A percentile compares a stretch with the other conserved stretches of the same genome.
Evolutionary conservation across 2,888 invertebrate genomes (phyloP).

Genomic region (Petrolisthes manimaculis): DNA sequence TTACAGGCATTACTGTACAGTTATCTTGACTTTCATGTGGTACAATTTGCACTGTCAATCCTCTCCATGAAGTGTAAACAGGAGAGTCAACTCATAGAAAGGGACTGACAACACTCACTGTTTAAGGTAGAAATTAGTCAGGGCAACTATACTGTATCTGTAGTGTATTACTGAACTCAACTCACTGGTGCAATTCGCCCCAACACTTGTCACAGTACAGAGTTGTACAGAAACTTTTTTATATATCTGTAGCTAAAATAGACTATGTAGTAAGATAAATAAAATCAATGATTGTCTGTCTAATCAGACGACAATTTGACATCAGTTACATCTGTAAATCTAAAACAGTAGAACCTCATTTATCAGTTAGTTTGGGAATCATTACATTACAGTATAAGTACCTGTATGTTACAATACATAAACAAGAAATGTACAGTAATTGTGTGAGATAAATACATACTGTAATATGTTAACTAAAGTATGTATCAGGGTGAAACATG

Average conservation of each 20-base stretch:
- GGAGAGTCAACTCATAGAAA: no score
- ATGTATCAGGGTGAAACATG: no score
- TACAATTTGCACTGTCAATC: no score
- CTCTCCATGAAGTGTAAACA: no score
- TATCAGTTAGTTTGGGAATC: conserved; percentile 23
- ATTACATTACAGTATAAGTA: neutral
- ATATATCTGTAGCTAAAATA: conserved; percentile 54
- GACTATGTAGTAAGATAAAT: conserved; percentile 57
- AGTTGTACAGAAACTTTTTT: conserved; percentile 22
- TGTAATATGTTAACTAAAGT: no score
- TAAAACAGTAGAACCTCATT: neutral
- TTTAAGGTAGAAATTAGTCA: neutral
- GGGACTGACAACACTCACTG: no score
- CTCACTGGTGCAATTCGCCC: conserved; percentile 30
- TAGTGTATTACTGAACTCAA: conserved; percentile 8
- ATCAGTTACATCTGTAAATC: conserved; percentile 30
- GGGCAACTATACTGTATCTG: neutral
- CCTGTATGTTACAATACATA: neutral
- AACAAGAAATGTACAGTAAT: no score
- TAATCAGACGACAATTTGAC: conserved; percentile 40
- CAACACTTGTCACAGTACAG: conserved; percentile 22
- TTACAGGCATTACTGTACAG: no score
- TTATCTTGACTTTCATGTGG: no score
- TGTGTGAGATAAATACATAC: no score
- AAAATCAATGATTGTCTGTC: conserved; percentile 35